A percentile compares a stretch with the other conserved stretches of the same genome.
These are phyloP conservation scores for Porites rus DNA, from an alignment of 92 coral and sea anemone genomes.

Conservation along the genomic window DNA sequence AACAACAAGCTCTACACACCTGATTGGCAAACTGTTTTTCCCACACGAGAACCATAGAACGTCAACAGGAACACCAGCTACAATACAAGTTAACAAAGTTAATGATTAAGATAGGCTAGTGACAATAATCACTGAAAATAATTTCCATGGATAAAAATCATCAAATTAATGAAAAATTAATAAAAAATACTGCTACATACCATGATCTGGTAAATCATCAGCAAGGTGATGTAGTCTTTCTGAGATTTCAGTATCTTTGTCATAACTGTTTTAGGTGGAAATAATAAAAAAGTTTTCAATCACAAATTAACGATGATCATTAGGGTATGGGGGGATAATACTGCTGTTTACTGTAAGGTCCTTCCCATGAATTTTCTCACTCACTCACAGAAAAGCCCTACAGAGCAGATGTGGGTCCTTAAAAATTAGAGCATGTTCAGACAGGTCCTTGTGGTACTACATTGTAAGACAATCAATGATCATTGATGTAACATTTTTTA, in stretches of 20 bases:
- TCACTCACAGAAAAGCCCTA: no score
- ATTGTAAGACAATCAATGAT: no score
- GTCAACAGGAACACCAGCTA: constrained; percentile 47
- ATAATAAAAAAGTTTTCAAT: neutral
- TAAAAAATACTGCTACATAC: constrained; percentile 17
- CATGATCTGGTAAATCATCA: constrained; percentile 59
- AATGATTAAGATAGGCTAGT: no score
- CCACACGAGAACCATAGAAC: constrained; percentile 48
- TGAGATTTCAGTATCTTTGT: constrained; percentile 13
- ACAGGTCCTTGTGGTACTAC: no score
- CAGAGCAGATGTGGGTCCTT: no score
- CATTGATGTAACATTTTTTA: no score
- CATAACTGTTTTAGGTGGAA: neutral
- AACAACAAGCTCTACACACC: constrained; percentile 18
- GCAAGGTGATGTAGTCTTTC: constrained; percentile 50
- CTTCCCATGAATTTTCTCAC: no score
- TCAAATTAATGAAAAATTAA: neutral
- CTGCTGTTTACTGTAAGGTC: no score
- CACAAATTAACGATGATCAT: no score
- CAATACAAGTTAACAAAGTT: neutral
- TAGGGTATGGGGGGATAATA: no score
- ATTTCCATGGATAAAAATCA: neutral
- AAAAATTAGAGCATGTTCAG: no score
- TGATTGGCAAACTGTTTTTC: constrained; percentile 19
- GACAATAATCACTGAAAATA: no score